Conservation (phyloP, 2,888 invertebrate genomes). For the Cheilosia vulpina region DNA sequence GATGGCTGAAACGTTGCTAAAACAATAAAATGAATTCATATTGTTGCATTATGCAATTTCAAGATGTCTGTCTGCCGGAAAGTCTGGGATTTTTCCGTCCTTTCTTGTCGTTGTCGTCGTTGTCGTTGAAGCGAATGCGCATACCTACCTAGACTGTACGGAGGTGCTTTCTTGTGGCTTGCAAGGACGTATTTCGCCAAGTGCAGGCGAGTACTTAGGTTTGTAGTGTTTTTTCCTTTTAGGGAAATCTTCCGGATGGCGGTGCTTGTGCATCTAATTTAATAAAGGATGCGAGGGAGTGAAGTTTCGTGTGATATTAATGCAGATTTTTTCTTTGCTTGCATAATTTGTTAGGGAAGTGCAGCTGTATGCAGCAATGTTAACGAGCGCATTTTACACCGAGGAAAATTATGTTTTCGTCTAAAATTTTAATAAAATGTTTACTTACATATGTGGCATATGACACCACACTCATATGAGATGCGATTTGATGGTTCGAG, state of each 20-base stretch:
- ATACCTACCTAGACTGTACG: constrained; percentile 11
- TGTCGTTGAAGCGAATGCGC: constrained; percentile 7
- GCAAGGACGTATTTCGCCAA: constrained; percentile 47
- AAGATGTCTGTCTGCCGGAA: constrained; percentile 74
- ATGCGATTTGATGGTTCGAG: not conserved
- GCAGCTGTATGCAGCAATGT: constrained; percentile 26
- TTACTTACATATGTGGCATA: constrained; percentile 12
- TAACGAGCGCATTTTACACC: constrained; percentile 24
- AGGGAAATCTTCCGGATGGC: constrained; percentile 65
- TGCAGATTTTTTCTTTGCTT: constrained; percentile 56
- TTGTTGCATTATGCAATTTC: constrained; percentile 73
- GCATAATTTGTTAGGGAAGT: constrained; percentile 52
- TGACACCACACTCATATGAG: not conserved
- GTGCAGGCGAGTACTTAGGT: constrained; percentile 56
- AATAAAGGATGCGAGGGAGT: constrained; percentile 56
- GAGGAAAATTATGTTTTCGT: constrained; percentile 10
- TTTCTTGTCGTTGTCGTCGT: constrained; percentile 1
- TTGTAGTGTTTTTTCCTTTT: constrained; percentile 52
- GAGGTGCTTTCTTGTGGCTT: constrained; percentile 29
- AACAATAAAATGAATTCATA: constrained; percentile 71
- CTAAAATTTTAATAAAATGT: constrained; percentile 3
- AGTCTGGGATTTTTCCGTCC: constrained; percentile 50
- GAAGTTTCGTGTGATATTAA: constrained; percentile 59
- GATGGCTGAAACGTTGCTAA: constrained; percentile 50
- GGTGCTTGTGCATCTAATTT: constrained; percentile 70